A percentile compares a stretch with the other conserved stretches of the same genome.
Conservation (phyloP, 2,888 invertebrate species). For the Cataglyphis albicans region DNA sequence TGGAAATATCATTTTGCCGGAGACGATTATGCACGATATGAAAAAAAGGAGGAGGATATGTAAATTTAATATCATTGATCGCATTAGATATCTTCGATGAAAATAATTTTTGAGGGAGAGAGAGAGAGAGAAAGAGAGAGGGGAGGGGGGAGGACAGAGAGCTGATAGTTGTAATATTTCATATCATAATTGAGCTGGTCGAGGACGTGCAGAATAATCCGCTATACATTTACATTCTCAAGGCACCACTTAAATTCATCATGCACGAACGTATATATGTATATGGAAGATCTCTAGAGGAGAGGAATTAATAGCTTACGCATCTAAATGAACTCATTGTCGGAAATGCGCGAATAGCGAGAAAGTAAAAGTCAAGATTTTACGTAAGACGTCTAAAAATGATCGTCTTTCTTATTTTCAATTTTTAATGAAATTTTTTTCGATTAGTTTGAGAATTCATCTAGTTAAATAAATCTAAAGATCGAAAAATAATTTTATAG, state of each 20-base stretch:
- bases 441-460: background rate
- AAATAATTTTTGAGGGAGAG: background rate
- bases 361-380: background rate
- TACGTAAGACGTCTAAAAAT: background rate
- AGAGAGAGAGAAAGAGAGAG: too few species aligned
- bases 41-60: background rate
- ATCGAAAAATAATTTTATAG: background rate
- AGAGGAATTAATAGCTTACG: background rate
- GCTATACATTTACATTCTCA: conserved; percentile 7
- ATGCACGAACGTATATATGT: background rate
- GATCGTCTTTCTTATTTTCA: background rate
- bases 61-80: conserved; percentile 12
- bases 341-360: background rate
- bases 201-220: background rate
- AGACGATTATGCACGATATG: background rate
- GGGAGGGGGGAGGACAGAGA: background rate
- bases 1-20: background rate
- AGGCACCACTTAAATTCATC: background rate
- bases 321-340: conserved; percentile 18
- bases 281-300: background rate
- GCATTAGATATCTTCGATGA: background rate
- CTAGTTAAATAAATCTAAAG: background rate
- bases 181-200: background rate
- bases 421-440: background rate
- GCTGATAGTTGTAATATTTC: conserved; percentile 12